phyloP scores from a whole-genome alignment of 1,140 invertebrate genomes.

The Saccostrea echinata region DNA sequence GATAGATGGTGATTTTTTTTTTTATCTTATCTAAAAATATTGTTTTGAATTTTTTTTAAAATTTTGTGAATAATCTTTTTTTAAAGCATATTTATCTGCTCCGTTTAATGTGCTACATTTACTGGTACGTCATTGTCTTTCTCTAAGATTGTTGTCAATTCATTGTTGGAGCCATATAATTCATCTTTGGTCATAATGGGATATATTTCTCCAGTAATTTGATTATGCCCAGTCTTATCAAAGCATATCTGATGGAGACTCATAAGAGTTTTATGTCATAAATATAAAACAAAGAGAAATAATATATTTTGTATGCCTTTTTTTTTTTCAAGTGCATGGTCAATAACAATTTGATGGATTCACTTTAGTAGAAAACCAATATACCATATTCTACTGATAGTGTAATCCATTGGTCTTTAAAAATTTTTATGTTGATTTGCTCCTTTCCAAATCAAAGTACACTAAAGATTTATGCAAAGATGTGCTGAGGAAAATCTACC shows the following conservation, averaged over 20 bases:
- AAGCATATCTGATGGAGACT: slow-evolving; percentile 1
- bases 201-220: not conserved
- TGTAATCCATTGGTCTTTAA: not conserved
- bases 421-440: not conserved
- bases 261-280: not conserved
- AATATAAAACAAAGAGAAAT: slow-evolving; percentile 5
- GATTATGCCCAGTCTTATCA: not conserved
- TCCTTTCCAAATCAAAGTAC: not conserved
- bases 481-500: not conserved
- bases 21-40: not conserved
- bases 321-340: not conserved
- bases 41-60: not conserved
- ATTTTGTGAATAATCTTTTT: not conserved
- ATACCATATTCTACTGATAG: not conserved
- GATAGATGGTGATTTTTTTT: too few species aligned
- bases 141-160: not conserved
- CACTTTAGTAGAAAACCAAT: not conserved
- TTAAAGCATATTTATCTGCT: not conserved
- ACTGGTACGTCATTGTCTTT: not conserved
- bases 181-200: slow-evolving; percentile 17
- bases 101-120: not conserved
- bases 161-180: slow-evolving; percentile 20
- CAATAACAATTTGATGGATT: not conserved
- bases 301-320: not conserved
- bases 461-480: not conserved